A percentile compares a stretch with the other conserved stretches of the same genome.
Conservation (phyloP, 2,797 vertebrate genomes). For the Clarias platycephalus region DNA sequence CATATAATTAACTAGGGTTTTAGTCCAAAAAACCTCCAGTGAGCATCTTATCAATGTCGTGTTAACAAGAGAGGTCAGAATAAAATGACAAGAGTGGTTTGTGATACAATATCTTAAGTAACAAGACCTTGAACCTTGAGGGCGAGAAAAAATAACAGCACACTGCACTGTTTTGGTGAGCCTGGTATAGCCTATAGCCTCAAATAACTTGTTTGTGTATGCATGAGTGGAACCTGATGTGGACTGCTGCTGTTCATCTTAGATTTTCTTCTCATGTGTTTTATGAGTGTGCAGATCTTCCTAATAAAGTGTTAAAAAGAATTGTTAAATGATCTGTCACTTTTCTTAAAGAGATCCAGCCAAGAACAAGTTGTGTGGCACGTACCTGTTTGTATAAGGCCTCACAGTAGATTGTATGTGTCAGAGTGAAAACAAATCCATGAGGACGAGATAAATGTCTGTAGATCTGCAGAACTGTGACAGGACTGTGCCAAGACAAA, state of each 20-base stretch:
- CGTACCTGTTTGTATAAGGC: no score
- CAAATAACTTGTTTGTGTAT: not conserved
- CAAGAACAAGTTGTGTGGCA: not conserved
- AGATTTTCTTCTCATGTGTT: not conserved
- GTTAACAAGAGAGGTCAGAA: not conserved
- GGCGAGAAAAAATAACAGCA: not conserved
- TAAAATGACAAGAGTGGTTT: no score
- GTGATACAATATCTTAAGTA: not conserved
- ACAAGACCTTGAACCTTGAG: not conserved
- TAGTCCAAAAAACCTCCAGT: not conserved
- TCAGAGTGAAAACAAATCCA: no score
- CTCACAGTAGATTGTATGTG: no score
- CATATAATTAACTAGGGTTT: not conserved
- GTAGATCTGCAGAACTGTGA: no score
- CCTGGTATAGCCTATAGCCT: not conserved
- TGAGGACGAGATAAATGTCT: no score
- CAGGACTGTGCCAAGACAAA: no score
- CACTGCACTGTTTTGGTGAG: not conserved
- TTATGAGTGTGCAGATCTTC: not conserved
- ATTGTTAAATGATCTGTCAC: not conserved
- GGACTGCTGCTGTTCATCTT: not conserved
- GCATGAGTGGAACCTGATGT: not conserved
- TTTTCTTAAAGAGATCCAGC: not conserved
- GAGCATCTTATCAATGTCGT: not conserved
- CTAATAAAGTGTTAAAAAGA: not conserved